Base-by-base conservation (phyloP, 2,888 invertebrate genomes). In the Apotomis turbidana region DNA sequence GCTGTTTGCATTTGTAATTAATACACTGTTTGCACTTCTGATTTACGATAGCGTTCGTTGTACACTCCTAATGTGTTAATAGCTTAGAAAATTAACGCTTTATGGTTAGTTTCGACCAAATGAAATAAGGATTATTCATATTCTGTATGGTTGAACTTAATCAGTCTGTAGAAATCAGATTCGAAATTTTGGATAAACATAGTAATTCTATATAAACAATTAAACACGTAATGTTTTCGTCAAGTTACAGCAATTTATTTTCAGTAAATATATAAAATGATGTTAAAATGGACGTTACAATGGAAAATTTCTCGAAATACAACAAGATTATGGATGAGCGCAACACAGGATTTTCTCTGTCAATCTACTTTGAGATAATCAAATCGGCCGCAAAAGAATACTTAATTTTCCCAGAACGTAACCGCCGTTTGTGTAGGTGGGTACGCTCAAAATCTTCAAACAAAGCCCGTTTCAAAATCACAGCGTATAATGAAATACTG, bases 1-100 rank as follows among this genome's bases (percentile, higher is more conserved):
- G 90, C 90, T 92, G 93, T 93, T 93, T 91, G 92, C 91, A 93
- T 93, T 91, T 88, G 91, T 93, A 93, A 93, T 93, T 92, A 93
- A 93, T 93, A 92, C 91, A 93, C 88, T 92, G 92, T 93, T 93
- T 93, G 91, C 87, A 84, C 88, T 88, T 85, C 88, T 93, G 92
- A 93, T 93, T 93, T 93, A 93, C 91, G 92, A 89, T 89, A 89
- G 82, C 87, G 84, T 87, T 86, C 84, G 87, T 82, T 87, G 84
- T 85, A 84, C 85, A 87, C 86, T 89, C 82, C 87, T 91, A 91
- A 91, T 91, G 91, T 91, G 90, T 91, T 93, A 91, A 93, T 91
- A 90, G 90, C 88, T 89, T 87, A 86, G 83, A 87, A 90, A 88
- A 90, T 91, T 90, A 87, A 84, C 84, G 83, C 76, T 78, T 75